phyloP scores from a whole-genome alignment of 2,888 invertebrate genomes.

The Pomacea canaliculata region DNA sequence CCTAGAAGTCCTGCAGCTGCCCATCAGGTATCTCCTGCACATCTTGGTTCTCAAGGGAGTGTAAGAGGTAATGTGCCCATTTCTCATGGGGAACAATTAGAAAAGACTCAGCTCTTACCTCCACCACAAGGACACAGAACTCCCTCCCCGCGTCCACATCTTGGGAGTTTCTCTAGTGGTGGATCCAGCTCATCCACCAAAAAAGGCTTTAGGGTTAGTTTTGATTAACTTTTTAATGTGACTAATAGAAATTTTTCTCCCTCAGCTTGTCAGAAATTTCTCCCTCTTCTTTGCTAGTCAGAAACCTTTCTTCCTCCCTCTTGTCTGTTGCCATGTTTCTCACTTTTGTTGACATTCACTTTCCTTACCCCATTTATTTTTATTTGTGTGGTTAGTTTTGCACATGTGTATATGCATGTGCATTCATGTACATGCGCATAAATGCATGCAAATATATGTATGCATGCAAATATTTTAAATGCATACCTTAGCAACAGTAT shows the following conservation, averaged over 20 bases:
- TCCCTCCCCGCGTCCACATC: conserved; percentile 23
- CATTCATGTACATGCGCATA: no score
- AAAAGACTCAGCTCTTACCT: conserved; percentile 42
- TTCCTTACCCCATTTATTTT: no score
- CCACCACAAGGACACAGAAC: conserved; percentile 31
- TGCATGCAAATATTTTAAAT: no score
- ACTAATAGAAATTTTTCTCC: no score
- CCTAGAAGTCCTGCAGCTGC: conserved; percentile 6
- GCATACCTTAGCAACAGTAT: no score
- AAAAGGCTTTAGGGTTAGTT: conserved; percentile 33
- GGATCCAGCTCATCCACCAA: conserved; percentile 35
- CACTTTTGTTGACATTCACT: no score
- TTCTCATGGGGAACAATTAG: conserved; percentile 43
- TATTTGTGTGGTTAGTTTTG: no score
- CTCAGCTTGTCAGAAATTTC: no score
- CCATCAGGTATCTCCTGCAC: conserved; percentile 12
- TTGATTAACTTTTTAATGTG: background rate
- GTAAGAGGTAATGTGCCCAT: conserved; percentile 12
- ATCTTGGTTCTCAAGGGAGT: conserved; percentile 12
- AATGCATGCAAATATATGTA: no score
- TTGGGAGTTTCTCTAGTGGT: conserved; percentile 33
- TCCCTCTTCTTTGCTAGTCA: background rate
- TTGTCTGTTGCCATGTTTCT: no score
- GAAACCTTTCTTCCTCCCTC: background rate
- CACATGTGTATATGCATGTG: no score